Base-by-base conservation (phyloP, 2,797 vertebrate genomes). In the Lepilemur ruficaudatus region DNA sequence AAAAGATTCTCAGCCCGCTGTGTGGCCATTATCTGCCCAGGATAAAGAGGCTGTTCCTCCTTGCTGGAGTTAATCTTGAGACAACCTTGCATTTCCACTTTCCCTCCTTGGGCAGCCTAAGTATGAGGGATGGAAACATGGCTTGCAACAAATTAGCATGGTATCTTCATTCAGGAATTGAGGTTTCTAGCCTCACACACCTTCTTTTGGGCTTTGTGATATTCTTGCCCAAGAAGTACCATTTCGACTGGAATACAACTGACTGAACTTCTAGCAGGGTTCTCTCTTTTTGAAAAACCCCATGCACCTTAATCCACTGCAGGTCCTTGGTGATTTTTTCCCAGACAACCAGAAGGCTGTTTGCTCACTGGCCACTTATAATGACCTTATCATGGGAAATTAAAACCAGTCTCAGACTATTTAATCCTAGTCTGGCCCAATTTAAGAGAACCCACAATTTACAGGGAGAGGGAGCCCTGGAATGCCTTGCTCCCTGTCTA, bases 141-240 rank as follows among this genome's bases (percentile, higher is more conserved):
- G 67, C 80, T 96, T 81, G 50, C 89, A 95, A 95, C 67, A 95
- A 88, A 92, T 94, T 82, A 97, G 75, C 82, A 82, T 75, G 84
- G 20, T 96, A 72, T 93, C 83, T 97, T 96, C 52, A 91, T 96
- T 97, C 67, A 82, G 61, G n/a, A 96, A 90, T 79, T 79, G 92
- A 93, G 84, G 90, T 92, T 87, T 87, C 61, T 23, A 88, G 89
- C 70, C 87, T 92, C 75, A 89, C 30, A 88, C 23, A 89, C 90
- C 86, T 94, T 69, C 89, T 96, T 96, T 96, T 90, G 95, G 94
- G 95, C 95, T 92, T 94, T 94, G 52, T 94, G 90, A 95, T 93
- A 93, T 87, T 93, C 83, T 95, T 96, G 92, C 94, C 91, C 91
- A 92, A 93, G n/a, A 96, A 97, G 88, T 96, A 97, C 63, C 55